Evolutionary conservation across 1,140 invertebrate genomes (phyloP), one percentile per base, ranked within the genome.

Genomic region (Tetragnatha versicolor): DNA sequence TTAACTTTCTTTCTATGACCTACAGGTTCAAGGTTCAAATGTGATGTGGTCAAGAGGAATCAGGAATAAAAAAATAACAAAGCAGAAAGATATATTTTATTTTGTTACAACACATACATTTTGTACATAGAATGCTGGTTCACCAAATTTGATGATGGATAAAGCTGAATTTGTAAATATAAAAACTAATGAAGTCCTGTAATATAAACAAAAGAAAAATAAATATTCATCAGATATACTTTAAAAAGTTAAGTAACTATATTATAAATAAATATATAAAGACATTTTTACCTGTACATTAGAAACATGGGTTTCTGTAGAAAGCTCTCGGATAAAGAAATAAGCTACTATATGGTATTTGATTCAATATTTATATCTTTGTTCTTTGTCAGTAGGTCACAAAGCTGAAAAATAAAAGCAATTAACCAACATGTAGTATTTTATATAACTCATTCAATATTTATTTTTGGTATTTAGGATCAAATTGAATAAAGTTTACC

Each of bases 371-470:
- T 51, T 39, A 55, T 53, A n/a, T 70, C 68, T 37, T 92, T 92
- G 83, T 92, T 93, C 83, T 91, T 90, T 82, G 10, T 77, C 29
- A 79, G 49, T 27, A 82, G 47, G 20, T 66, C 76, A 55, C 79
- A 76, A 33, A 80, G 39, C 81, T 81, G 49, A 68, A 73, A 86
- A 87, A 39, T 33, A 70, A 51, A n/a, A n/a, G n/a, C n/a, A n/a
- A n/a, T n/a, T n/a, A n/a, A n/a, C n/a, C n/a, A n/a, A n/a, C n/a
- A n/a, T n/a, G n/a, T n/a, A n/a, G n/a, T n/a, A n/a, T n/a, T n/a
- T n/a, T n/a, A n/a, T n/a, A n/a, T n/a, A n/a, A n/a, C n/a, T n/a
- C n/a, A n/a, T n/a, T n/a, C n/a, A n/a, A n/a, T n/a, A n/a, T n/a
- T n/a, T n/a, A n/a, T n/a, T n/a, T n/a, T n/a, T n/a, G n/a, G n/a